A percentile compares a stretch with the other conserved stretches of the same genome.
Evolutionary conservation across 1,140 invertebrate species (phyloP).

Genomic region (Ceratina calcarata): DNA sequence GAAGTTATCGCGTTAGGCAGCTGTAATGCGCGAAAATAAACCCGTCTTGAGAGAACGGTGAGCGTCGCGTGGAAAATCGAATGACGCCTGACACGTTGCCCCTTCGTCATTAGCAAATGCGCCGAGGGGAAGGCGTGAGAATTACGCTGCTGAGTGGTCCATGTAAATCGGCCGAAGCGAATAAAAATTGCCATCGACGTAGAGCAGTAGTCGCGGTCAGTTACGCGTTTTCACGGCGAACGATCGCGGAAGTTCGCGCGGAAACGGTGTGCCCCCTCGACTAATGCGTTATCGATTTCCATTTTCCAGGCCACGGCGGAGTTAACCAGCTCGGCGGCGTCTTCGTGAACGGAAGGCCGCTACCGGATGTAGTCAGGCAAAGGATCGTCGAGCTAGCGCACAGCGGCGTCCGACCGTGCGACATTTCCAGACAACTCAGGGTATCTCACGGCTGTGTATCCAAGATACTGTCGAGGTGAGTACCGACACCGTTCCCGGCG

Average conservation of each 20-base stretch:
- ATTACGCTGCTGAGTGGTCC: too few species aligned
- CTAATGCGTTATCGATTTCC: constrained; percentile 69
- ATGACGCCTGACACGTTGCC: constrained; percentile 16
- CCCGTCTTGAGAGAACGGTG: constrained; percentile 10
- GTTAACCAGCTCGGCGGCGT: constrained; percentile 98
- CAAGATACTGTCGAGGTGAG: constrained; percentile 96
- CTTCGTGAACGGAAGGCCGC: constrained; percentile 96
- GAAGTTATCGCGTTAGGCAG: constrained; percentile 67
- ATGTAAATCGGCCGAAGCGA: too few species aligned
- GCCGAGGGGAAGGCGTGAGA: background rate
- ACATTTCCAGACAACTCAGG: constrained; percentile 94
- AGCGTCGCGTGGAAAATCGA: constrained; percentile 30
- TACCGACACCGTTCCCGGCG: constrained; percentile 47
- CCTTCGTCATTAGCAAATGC: constrained; percentile 22
- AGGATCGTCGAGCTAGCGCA: constrained; percentile 97
- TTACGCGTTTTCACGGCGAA: background rate
- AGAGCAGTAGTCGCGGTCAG: background rate
- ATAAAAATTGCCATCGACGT: background rate
- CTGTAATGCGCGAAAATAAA: constrained; percentile 59
- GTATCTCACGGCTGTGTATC: constrained; percentile 97
- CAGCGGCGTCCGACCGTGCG: constrained; percentile 96
- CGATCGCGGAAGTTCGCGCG: background rate
- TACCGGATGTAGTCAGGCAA: constrained; percentile 96
- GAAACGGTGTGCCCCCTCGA: constrained; percentile 24
- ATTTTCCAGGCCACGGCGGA: constrained; percentile 91